A percentile compares a stretch with the other conserved stretches of the same genome.
Conservation (phyloP, 1,140 invertebrate genomes). For the Sinonovacula constricta region DNA sequence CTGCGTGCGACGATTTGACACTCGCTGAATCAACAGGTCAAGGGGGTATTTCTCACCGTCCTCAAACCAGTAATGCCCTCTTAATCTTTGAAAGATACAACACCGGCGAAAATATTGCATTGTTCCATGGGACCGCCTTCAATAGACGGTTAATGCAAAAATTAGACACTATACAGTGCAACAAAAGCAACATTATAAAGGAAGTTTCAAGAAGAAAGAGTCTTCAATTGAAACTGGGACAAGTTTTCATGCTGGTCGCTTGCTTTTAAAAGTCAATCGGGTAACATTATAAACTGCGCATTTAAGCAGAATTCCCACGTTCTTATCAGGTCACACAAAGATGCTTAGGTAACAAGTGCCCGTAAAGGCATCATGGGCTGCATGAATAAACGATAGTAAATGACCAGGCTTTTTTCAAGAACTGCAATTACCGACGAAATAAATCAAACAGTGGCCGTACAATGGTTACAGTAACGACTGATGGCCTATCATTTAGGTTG, state of each 20-base stretch:
- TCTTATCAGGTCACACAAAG: too few species aligned
- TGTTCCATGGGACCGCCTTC: conserved; percentile 20
- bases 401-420: too few species aligned
- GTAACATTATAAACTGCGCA: conserved; percentile 2
- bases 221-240: conserved; percentile 18
- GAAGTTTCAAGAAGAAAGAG: conserved; percentile 34
- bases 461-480: too few species aligned
- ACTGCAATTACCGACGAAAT: too few species aligned
- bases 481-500: too few species aligned
- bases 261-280: conserved; percentile 27
- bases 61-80: neutral
- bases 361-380: too few species aligned
- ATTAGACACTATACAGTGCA: conserved; percentile 48
- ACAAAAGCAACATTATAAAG: conserved; percentile 38
- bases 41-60: conserved; percentile 47
- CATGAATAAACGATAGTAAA: too few species aligned
- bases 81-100: conserved; percentile 33
- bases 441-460: too few species aligned
- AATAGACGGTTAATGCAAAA: conserved; percentile 46
- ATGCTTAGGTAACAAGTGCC: too few species aligned
- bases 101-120: conserved; percentile 42
- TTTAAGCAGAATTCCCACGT: conserved; percentile 46
- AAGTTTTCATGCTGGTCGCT: conserved; percentile 15
- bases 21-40: conserved; percentile 48
- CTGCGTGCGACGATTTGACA: conserved; percentile 37